These are phyloP conservation scores for Pseudorhombus dupliciocellatus DNA, from an alignment of 2,113 vertebrate species.

Conservation along the genomic window DNA sequence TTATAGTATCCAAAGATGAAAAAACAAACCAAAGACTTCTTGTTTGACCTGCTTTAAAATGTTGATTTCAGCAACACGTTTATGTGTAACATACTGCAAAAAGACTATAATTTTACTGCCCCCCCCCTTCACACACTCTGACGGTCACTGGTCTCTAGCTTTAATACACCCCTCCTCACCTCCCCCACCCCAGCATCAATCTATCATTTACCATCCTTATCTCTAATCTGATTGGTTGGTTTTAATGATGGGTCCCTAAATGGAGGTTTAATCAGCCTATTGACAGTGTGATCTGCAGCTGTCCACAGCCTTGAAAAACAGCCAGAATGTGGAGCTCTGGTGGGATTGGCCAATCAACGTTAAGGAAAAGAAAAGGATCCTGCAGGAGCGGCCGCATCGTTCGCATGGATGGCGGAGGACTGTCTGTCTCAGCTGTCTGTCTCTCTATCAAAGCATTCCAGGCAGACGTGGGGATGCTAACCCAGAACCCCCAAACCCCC, in stretches of 20 bases:
- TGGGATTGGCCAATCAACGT: conserved; percentile 84
- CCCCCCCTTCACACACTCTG: conserved; percentile 51
- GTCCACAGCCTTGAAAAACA: conserved; percentile 68
- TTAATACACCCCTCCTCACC: conserved; percentile 62
- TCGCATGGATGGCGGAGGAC: conserved; percentile 78
- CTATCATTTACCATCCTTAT: conserved; percentile 76
- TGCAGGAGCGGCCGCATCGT: conserved; percentile 70
- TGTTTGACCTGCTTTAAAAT: conserved; percentile 91
- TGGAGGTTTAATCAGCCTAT: conserved; percentile 81
- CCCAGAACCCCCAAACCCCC: conserved; percentile 59
- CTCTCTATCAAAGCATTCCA: conserved; percentile 75
- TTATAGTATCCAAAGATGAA: conserved; percentile 99
- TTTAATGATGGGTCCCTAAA: conserved; percentile 82
- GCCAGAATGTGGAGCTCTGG: conserved; percentile 82
- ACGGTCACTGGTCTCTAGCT: conserved; percentile 85
- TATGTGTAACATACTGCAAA: conserved; percentile 88
- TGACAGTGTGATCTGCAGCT: conserved; percentile 81
- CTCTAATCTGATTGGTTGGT: conserved; percentile 83
- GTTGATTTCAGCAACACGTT: conserved; percentile 88
- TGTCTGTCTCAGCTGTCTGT: conserved; percentile 55
- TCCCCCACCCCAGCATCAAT: conserved; percentile 57
- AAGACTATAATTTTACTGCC: conserved; percentile 74
- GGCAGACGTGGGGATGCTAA: conserved; percentile 73
- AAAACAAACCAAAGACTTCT: conserved; percentile 99
- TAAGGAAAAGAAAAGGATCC: conserved; percentile 75